A percentile compares a stretch with the other conserved stretches of the same genome.
These are phyloP conservation scores for Eospalax fontanierii DNA, from an alignment of 2,797 vertebrate genomes.

Conservation along the genomic window DNA sequence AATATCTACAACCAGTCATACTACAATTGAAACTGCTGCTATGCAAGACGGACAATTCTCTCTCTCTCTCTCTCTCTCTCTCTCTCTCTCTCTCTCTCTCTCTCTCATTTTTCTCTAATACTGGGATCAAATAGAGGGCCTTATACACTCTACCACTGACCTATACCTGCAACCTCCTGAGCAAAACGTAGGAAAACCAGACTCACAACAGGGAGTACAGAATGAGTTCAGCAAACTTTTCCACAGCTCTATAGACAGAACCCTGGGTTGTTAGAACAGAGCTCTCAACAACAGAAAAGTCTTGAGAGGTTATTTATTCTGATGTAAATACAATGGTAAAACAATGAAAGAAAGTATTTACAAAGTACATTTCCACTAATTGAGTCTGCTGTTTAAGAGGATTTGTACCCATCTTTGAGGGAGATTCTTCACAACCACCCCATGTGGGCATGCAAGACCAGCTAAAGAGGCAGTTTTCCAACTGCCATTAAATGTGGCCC, in stretches of 20 bases:
- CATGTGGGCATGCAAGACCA: not conserved
- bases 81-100: no score
- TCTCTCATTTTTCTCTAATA: no score
- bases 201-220: not conserved
- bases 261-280: not conserved
- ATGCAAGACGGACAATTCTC: no score
- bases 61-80: no score
- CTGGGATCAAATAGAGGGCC: no score
- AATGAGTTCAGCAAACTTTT: not conserved
- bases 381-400: not conserved
- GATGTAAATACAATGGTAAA: not conserved
- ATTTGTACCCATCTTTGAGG: slow-evolving; percentile 21
- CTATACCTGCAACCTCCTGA: not conserved
- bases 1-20: no score
- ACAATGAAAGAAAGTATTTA: not conserved
- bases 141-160: no score
- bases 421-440: slow-evolving; percentile 33
- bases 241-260: not conserved
- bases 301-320: not conserved
- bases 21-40: no score
- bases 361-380: slow-evolving; percentile 17
- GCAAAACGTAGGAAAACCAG: not conserved
- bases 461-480: slow-evolving; percentile 49
- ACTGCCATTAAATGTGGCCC: not conserved
- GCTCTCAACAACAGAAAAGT: not conserved